Conservation (phyloP, 2,113 vertebrate genomes). For the Echinops telfairi region DNA sequence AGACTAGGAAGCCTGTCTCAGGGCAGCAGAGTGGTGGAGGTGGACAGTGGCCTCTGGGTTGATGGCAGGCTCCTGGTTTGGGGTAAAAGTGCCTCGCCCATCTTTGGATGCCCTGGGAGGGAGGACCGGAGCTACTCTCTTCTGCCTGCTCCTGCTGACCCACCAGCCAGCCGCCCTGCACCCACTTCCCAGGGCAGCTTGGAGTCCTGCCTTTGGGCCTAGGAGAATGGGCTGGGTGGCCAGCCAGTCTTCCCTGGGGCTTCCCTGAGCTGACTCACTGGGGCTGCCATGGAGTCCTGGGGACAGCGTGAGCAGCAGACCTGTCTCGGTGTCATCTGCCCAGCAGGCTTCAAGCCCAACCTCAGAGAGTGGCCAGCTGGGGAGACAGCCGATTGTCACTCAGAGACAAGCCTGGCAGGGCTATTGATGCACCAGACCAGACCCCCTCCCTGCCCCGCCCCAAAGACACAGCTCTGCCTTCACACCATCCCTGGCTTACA, state of each 20-base stretch:
- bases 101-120: not conserved
- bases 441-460: slow-evolving; percentile 13
- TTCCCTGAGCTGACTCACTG: not conserved
- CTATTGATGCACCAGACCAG: not conserved
- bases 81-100: not conserved
- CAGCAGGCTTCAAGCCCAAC: not conserved
- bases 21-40: not conserved
- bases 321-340: not conserved
- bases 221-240: not conserved
- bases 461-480: not conserved
- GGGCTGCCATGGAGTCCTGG: accelerated
- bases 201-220: not conserved
- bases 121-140: accelerated
- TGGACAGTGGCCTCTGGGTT: not conserved
- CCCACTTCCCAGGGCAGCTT: accelerated
- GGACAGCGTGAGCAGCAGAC: not conserved
- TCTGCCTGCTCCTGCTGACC: accelerated
- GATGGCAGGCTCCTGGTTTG: not conserved
- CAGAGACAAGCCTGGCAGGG: slow-evolving; percentile 43
- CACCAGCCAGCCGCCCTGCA: accelerated
- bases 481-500: not conserved
- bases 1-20: accelerated
- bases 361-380: not conserved
- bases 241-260: not conserved
- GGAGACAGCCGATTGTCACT: slow-evolving; percentile 31